Conservation (phyloP, 2,113 vertebrate species). For the Cephalophus harveyi region DNA sequence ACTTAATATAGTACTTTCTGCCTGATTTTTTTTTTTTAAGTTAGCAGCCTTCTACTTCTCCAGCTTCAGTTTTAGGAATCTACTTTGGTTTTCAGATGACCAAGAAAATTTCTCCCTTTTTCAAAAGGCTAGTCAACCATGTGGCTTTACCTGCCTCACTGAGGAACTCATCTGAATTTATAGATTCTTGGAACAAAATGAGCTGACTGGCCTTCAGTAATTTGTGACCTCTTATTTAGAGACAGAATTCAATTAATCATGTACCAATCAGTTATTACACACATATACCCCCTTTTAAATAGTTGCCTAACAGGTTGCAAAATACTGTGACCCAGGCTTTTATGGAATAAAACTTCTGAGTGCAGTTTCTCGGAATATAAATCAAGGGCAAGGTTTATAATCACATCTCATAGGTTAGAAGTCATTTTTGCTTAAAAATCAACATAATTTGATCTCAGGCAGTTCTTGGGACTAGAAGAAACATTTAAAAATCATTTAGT, state of each 20-base stretch:
- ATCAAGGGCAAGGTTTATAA: neutral
- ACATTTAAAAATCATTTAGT: neutral
- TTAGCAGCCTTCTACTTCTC: neutral
- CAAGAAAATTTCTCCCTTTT: neutral
- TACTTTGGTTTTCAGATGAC: neutral
- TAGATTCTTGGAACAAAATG: neutral
- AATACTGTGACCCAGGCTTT: neutral
- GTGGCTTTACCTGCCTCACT: neutral
- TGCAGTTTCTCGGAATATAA: neutral
- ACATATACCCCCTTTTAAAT: neutral
- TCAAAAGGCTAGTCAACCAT: neutral
- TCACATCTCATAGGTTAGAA: neutral
- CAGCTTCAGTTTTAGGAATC: neutral
- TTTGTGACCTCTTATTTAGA: neutral
- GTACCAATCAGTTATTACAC: neutral
- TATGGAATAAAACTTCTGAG: neutral
- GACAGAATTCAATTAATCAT: neutral
- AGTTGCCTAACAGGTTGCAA: neutral
- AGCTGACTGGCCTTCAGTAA: neutral
- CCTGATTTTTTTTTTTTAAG: neutral
- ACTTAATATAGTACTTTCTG: neutral
- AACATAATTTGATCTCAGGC: neutral
- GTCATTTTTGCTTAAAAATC: neutral
- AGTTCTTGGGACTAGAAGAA: neutral
- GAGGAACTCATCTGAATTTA: neutral